Base-by-base conservation (phyloP, 2,888 invertebrate genomes). In the Sisyra terminalis region DNA sequence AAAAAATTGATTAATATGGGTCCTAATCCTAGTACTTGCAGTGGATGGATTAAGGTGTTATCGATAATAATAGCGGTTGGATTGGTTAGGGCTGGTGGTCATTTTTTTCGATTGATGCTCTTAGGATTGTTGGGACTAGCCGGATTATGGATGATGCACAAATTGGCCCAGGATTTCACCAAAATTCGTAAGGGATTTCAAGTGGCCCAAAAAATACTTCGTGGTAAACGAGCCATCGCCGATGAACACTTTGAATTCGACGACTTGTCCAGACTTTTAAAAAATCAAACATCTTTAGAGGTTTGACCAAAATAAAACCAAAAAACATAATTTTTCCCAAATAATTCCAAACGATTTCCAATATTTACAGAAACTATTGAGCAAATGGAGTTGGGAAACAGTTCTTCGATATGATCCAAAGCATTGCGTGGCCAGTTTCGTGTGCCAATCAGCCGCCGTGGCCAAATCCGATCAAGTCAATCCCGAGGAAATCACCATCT, bases 131-230 rank as follows among this genome's bases (percentile, higher is more conserved):
- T 64, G 43, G 66, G 66, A 10, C 52, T 67, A 41, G 60, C 59
- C 10, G 66, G 66, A 9, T 49, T 67, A 46, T 67, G 63, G 59
- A 58, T 66, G 59, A 50, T 66, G 29, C 65, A 66, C 47, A 57
- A 57, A 32, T 51, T 66, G 31, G 65, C 64, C 3, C 59, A 61
- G 49, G 65, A 66, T 50, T 65, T 59, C 50, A 57, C 56, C 46
- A 57, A 56, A 45, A 62, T 63, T 8, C 32, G 38, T 7, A 41
- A 41, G 34, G 14, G n/a, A 10, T 17, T 41, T 13, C n/a, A 10
- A 13, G 3, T n/a, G 13, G 39, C 39, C 4, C 30, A 14, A 2
- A 15, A 14, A 9, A 14, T 30, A 13, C 11, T 38, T 17, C n/a
- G 31, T 14, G 5, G 14, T 2, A 40, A 30, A 40, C 30, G 40